phyloP scores from a whole-genome alignment of 2,888 invertebrate species.

The Electrophaes corylata region DNA sequence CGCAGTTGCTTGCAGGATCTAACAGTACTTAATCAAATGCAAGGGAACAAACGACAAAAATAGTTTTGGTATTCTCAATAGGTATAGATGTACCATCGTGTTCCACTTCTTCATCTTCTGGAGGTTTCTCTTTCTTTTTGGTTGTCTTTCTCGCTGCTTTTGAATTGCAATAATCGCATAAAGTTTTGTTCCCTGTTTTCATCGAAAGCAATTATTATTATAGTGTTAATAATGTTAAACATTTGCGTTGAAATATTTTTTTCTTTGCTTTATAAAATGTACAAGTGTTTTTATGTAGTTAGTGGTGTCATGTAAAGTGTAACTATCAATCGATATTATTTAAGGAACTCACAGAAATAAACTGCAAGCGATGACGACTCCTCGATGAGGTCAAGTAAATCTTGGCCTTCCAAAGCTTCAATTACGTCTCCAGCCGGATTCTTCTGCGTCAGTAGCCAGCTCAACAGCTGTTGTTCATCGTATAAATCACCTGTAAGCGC shows the following conservation, averaged over 20 bases:
- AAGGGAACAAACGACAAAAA: conserved; percentile 36
- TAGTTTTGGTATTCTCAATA: conserved; percentile 38
- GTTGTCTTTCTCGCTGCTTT: conserved; percentile 88
- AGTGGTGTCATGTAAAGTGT: conserved; percentile 51
- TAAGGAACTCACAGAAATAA: conserved; percentile 93
- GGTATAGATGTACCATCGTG: conserved; percentile 67
- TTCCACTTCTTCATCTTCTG: conserved; percentile 74
- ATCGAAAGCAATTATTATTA: conserved; percentile 54
- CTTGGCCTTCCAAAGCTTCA: conserved; percentile 93
- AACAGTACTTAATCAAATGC: conserved; percentile 34
- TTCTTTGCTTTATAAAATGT: neutral
- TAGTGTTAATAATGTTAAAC: conserved; percentile 49
- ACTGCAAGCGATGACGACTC: conserved; percentile 93
- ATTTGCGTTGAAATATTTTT: conserved; percentile 12
- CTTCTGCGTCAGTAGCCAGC: conserved; percentile 95
- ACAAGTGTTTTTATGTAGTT: conserved; percentile 39
- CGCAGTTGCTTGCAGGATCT: conserved; percentile 27
- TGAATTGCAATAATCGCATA: conserved; percentile 93
- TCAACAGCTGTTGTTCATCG: conserved; percentile 94
- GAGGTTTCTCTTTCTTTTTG: conserved; percentile 85
- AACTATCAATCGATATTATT: conserved; percentile 32
- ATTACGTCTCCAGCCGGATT: conserved; percentile 96
- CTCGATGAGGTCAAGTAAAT: conserved; percentile 89
- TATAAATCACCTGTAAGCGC: conserved; percentile 89
- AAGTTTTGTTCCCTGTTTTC: conserved; percentile 93